These are phyloP conservation scores for Fukomys damarensis DNA, from an alignment of 2,113 vertebrate genomes.

Conservation along the genomic window DNA sequence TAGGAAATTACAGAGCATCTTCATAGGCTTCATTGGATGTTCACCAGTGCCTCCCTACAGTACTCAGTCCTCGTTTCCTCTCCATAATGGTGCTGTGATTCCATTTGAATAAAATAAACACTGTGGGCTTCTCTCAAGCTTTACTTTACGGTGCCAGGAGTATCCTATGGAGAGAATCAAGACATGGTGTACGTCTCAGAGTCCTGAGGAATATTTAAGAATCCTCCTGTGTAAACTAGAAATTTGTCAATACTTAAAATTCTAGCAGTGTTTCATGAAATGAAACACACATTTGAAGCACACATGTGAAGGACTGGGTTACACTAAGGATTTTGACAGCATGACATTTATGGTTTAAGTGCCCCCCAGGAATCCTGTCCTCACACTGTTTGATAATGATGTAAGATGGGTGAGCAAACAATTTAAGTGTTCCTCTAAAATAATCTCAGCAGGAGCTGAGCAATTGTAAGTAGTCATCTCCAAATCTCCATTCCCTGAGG, in stretches of 20 bases:
- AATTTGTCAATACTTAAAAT: constrained; percentile 29
- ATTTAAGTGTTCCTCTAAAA: constrained; percentile 8
- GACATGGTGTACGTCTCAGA: not conserved
- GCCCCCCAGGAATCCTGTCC: not conserved
- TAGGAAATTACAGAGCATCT: not conserved
- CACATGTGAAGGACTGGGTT: constrained; percentile 7
- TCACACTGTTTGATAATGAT: constrained; percentile 32
- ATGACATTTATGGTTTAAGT: constrained; percentile 43
- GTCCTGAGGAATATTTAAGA: not conserved
- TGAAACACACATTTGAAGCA: constrained; percentile 19
- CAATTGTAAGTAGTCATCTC: not conserved
- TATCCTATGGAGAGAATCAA: not conserved
- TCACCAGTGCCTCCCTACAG: not conserved
- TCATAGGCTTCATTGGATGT: not conserved
- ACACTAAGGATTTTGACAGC: constrained; percentile 27
- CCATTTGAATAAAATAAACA: constrained; percentile 28
- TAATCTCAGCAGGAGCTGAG: not conserved
- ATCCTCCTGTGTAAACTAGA: not conserved
- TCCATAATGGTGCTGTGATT: not conserved
- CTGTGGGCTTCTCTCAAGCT: not conserved
- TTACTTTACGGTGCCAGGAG: not conserved
- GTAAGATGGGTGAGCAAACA: constrained; percentile 23
- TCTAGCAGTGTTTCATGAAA: not conserved
- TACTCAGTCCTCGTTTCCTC: not conserved
- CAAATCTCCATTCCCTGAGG: not conserved